A percentile compares a stretch with the other conserved stretches of the same genome.
phyloP scores from a whole-genome alignment of 2,113 vertebrate genomes.

The Cryptoleucopteryx plumbea region DNA sequence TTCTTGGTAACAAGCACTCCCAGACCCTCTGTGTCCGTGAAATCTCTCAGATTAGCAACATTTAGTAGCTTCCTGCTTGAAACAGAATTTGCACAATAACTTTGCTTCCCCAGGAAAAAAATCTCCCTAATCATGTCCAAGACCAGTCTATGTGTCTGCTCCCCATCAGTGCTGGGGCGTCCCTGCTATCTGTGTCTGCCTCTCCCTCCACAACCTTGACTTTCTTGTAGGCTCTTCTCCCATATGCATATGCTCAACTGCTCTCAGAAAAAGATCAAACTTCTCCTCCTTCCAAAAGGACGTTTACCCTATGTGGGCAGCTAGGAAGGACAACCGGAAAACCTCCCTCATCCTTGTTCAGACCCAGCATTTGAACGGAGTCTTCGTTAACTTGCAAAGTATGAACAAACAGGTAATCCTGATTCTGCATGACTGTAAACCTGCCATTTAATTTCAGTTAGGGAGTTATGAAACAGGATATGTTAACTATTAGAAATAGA shows the following conservation, averaged over 20 bases:
- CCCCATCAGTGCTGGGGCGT: neutral
- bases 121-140: neutral
- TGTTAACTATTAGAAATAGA: neutral
- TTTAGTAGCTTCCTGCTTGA: neutral
- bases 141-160: neutral
- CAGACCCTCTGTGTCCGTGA: neutral
- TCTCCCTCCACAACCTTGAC: too few relatives aligned
- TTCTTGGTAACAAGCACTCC: neutral
- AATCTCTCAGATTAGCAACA: neutral
- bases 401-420: neutral
- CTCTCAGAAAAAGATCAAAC: neutral
- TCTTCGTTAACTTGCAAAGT: neutral
- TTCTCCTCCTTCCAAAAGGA: neutral
- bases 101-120: neutral
- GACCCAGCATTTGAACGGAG: neutral
- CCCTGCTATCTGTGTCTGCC: neutral
- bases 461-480: neutral
- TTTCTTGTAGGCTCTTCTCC: neutral
- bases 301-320: neutral
- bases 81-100: neutral
- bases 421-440: neutral
- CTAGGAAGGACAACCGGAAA: neutral
- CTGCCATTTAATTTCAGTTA: neutral
- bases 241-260: neutral
- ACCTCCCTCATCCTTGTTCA: neutral